These are phyloP conservation scores for Eleginops maclovinus DNA, from an alignment of 2,113 vertebrate species.

Conservation along the genomic window DNA sequence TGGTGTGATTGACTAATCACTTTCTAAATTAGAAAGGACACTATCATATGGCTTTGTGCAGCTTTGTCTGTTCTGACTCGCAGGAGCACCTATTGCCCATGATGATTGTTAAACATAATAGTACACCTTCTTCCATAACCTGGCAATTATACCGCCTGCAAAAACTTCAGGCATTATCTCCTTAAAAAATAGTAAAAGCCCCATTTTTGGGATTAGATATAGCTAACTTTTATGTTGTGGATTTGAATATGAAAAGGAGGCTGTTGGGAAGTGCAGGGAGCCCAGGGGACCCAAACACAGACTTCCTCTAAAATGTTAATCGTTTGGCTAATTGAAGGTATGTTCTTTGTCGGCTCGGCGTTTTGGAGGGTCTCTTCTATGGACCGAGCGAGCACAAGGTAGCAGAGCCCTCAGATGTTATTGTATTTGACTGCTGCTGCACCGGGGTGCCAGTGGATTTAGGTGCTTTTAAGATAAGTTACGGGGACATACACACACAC, in stretches of 20 bases:
- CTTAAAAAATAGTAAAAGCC: constrained; percentile 73
- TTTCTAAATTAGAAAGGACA: constrained; percentile 73
- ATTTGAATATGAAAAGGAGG: constrained; percentile 82
- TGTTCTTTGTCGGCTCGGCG: constrained; percentile 78
- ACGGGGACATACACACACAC: constrained; percentile 57
- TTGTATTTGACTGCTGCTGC: constrained; percentile 80
- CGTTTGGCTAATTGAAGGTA: constrained; percentile 81
- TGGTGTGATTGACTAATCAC: constrained; percentile 71
- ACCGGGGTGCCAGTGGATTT: constrained; percentile 69
- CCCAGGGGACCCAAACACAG: constrained; percentile 80
- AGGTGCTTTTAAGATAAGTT: constrained; percentile 81
- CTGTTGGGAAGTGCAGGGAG: constrained; percentile 48
- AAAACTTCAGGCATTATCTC: constrained; percentile 69
- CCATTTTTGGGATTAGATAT: constrained; percentile 78
- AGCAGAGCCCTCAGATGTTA: constrained; percentile 77
- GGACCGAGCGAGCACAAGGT: constrained; percentile 73
- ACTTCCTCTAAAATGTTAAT: constrained; percentile 85
- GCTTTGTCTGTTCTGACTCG: constrained; percentile 31
- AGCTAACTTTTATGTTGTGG: constrained; percentile 76
- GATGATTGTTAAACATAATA: constrained; percentile 59
- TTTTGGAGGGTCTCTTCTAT: constrained; percentile 78
- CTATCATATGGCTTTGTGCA: constrained; percentile 58
- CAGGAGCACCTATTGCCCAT: constrained; percentile 41
- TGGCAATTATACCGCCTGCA: constrained; percentile 61
- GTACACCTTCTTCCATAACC: constrained; percentile 60